Base-by-base conservation (phyloP, 2,888 invertebrate species). In the Drosophila parthenogenetica region DNA sequence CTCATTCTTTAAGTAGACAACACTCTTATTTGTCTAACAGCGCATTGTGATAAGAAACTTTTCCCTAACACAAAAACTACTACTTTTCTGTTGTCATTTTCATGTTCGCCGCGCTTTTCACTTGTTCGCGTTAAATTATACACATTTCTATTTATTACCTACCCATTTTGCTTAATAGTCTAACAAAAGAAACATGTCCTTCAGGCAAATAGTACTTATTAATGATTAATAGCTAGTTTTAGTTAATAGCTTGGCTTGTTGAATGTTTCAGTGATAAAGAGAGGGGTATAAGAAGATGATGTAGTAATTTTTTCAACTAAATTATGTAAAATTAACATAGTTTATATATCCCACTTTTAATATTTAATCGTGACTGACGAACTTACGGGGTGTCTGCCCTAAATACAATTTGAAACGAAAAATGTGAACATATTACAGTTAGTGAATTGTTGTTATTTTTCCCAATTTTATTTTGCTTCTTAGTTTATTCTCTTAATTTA, bases 31-130 rank as follows among this genome's bases (percentile, higher is more conserved):
- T 77, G 73, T 67, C 73, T 76, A 51, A 40, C 51, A 64, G 58
- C 57, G 46, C 77, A 73, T 63, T 77, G 78, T 76, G 77, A 77
- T 76, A 77, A 77, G 73, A 69, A 77, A 77, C 57, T 73, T 76
- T 77, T 58, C 8, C 49, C 13, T 8, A 37, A 55, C 29, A 61
- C 51, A 53, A 55, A 75, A 74, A 79, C 77, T 79, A 75, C 73
- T 77, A 75, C 73, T 80, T 79, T 75, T 66, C 62, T 78, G 69
- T 69, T 81, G 73, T 77, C 69, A 63, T 74, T 69, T 77, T 37
- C 73, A 61, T 65, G 68, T 82, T 59, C 51, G 57, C 64, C 54
- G 55, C 57, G 79, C 73, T 73, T 69, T 72, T 77, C 79, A 76
- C 74, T 84, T 69, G 64, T 62, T 69, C 46, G 43, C 54, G 19